Percentiles rank a stretch among this genome's conserved stretches.
phyloP scores from a whole-genome alignment of 2,888 invertebrate genomes.

The Nephrotoma appendiculata region DNA sequence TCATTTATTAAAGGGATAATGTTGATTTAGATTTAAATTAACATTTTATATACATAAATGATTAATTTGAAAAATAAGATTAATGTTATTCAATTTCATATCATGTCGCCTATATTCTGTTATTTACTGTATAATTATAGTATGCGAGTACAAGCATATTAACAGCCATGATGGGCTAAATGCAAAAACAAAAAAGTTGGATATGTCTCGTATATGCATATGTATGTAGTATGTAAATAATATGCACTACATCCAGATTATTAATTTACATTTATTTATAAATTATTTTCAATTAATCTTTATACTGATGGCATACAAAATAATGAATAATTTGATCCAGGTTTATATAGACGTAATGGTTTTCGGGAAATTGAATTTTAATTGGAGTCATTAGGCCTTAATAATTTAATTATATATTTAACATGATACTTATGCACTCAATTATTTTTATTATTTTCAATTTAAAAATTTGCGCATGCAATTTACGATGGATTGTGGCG shows the following conservation, averaged over 20 bases:
- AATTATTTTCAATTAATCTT: neutral
- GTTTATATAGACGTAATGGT: neutral
- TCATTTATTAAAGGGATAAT: neutral
- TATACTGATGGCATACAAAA: too few relatives aligned
- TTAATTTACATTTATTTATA: neutral
- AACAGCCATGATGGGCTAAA: neutral
- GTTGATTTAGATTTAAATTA: neutral
- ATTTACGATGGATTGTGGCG: too few relatives aligned
- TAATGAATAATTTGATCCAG: neutral
- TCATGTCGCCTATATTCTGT: neutral
- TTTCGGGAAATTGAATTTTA: neutral
- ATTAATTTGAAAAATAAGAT: neutral
- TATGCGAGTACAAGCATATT: neutral
- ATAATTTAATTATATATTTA: neutral
- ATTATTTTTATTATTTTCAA: neutral
- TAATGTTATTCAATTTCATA: neutral
- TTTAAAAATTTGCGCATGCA: too few relatives aligned
- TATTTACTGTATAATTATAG: neutral
- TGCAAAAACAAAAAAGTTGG: neutral
- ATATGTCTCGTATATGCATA: neutral
- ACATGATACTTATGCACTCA: neutral
- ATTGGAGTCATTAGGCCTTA: neutral
- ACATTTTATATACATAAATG: neutral
- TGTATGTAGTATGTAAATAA: neutral
- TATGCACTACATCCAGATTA: neutral